Conservation (phyloP, 2,113 vertebrate species). For the Zootoca vivipara region DNA sequence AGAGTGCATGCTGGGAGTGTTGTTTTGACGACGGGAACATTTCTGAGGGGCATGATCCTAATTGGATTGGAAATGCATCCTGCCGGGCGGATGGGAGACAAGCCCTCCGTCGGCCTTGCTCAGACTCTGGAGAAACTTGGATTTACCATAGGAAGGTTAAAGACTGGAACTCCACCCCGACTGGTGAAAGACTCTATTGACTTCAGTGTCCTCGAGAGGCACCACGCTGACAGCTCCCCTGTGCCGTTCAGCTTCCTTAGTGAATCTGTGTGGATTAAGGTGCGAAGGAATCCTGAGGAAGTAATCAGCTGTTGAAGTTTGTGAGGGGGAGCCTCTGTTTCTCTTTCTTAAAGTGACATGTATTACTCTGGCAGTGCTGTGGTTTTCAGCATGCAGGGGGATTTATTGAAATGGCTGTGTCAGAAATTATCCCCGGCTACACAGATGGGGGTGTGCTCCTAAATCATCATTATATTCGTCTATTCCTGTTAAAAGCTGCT, state of each 20-base stretch:
- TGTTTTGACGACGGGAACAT: conserved; percentile 92
- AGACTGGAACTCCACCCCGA: conserved; percentile 92
- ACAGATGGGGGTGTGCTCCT: neutral
- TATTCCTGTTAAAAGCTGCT: neutral
- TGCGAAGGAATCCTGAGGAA: conserved; percentile 29
- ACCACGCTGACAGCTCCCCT: conserved; percentile 79
- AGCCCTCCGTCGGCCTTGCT: conserved; percentile 86
- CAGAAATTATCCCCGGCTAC: neutral
- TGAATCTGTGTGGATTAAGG: conserved; percentile 79
- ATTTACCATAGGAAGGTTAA: conserved; percentile 85
- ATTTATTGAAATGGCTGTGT: neutral
- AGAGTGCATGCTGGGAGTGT: conserved; percentile 78
- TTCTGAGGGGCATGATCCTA: conserved; percentile 87
- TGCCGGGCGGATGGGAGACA: conserved; percentile 90
- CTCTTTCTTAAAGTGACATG: neutral
- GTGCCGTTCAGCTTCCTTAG: conserved; percentile 94
- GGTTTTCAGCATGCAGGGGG: rapidly evolving
- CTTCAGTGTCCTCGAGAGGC: conserved; percentile 75
- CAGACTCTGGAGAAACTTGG: conserved; percentile 85
- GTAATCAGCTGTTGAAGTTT: rapidly evolving
- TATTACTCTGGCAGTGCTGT: rapidly evolving
- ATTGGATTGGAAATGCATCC: conserved; percentile 83
- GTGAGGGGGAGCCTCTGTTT: too few species aligned
- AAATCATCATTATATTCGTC: neutral
- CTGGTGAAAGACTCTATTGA: conserved; percentile 87